Evolutionary conservation across 2,797 vertebrate species (phyloP).

Genomic region (Notamacropus eugenii): DNA sequence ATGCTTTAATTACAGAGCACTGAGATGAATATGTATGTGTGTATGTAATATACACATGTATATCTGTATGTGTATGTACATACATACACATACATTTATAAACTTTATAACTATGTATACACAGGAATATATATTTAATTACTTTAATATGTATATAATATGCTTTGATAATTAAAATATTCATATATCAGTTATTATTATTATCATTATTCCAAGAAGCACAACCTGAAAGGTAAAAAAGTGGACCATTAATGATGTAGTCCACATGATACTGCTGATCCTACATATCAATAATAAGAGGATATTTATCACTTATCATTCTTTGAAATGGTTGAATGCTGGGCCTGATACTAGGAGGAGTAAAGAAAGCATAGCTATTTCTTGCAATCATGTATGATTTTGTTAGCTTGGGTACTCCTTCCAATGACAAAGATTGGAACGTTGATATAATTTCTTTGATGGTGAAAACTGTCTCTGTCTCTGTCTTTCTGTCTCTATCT

Average conservation of each 20-base stretch:
- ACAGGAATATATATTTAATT: no score
- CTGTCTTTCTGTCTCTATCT: no score
- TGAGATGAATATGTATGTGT: no score
- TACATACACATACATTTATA: no score
- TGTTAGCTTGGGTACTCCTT: not conserved
- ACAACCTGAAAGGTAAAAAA: not conserved
- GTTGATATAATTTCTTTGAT: no score
- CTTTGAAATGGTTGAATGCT: not conserved
- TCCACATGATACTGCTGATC: not conserved
- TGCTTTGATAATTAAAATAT: not conserved
- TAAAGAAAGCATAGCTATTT: not conserved
- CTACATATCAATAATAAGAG: not conserved
- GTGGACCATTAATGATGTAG: not conserved
- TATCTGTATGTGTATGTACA: no score
- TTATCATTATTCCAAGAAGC: not conserved
- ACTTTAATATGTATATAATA: not conserved
- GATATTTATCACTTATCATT: not conserved
- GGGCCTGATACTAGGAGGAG: not conserved
- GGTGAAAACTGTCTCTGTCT: no score
- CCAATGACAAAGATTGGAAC: not conserved
- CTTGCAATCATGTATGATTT: not conserved
- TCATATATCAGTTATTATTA: not conserved
- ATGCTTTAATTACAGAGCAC: constrained; percentile 22
- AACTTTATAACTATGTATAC: no score
- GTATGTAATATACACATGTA: no score